Conservation (phyloP, 2,888 invertebrate species). For the Caenorhabditis sp. region DNA sequence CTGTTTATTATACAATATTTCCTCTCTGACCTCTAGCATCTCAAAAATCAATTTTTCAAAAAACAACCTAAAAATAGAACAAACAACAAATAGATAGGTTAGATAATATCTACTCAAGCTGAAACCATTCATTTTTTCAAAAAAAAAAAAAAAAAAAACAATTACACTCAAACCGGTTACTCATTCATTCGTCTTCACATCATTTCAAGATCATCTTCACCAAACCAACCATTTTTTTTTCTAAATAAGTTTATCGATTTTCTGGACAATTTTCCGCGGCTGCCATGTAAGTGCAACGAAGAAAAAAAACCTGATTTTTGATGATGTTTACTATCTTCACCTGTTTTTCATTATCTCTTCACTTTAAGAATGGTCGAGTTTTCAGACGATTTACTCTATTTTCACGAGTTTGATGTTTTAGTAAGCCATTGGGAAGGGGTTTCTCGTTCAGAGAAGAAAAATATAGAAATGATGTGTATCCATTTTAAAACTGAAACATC, state of each 20-base stretch:
- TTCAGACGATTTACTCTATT: slow-evolving; percentile 38
- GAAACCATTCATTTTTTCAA: no score
- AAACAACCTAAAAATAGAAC: no score
- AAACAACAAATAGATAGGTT: no score
- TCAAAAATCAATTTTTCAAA: no score
- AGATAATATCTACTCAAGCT: no score
- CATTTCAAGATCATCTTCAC: background rate
- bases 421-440: slow-evolving; percentile 14
- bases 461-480: background rate
- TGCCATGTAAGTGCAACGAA: no score
- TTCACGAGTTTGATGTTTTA: slow-evolving; percentile 42
- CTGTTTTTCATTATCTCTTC: background rate
- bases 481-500: no score
- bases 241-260: background rate
- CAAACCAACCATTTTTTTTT: no score
- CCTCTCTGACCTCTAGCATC: no score
- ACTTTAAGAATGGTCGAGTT: slow-evolving; percentile 22
- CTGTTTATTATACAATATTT: no score
- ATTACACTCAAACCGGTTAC: background rate
- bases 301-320: no score
- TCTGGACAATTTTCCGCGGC: no score
- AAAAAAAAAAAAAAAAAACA: background rate
- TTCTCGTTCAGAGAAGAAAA: background rate
- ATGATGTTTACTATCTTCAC: background rate
- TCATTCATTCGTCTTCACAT: background rate